phyloP scores from a whole-genome alignment of 37 sponge, comb jelly and placozoan genomes.

The Chondrosia reniformis region DNA sequence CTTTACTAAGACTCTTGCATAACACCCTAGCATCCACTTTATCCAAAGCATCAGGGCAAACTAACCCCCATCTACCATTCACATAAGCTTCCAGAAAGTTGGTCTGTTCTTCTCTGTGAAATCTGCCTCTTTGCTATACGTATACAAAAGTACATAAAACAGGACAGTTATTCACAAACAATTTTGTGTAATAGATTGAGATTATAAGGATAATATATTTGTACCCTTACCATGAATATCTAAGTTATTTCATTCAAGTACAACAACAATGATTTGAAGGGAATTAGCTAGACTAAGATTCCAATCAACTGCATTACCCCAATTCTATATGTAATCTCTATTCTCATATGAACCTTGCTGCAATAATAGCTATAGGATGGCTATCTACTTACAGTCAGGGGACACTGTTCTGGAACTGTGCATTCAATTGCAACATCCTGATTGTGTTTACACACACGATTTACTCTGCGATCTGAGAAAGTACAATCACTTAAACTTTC shows the following conservation, averaged over 20 bases:
- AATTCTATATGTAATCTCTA: too few relatives aligned
- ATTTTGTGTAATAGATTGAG: too few relatives aligned
- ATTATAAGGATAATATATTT: too few relatives aligned
- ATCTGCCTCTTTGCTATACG: neutral
- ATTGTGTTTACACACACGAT: conserved; percentile 13
- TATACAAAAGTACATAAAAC: neutral
- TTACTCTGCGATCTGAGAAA: neutral
- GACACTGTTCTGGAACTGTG: conserved; percentile 41
- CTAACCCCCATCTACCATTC: conserved; percentile 14
- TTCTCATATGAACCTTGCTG: too few relatives aligned
- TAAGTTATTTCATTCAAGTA: too few relatives aligned
- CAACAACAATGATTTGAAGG: too few relatives aligned
- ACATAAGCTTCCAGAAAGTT: conserved; percentile 5
- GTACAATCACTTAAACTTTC: neutral
- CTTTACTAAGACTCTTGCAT: neutral
- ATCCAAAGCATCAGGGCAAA: neutral
- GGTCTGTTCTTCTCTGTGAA: neutral
- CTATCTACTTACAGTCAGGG: neutral
- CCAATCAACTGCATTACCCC: too few relatives aligned
- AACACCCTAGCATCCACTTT: neutral
- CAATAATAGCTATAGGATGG: too few relatives aligned
- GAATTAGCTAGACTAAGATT: too few relatives aligned
- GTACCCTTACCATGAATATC: too few relatives aligned
- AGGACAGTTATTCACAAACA: too few relatives aligned
- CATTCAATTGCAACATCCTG: conserved; percentile 61